These are phyloP conservation scores for Galerucella pusilla DNA, from an alignment of 2,888 invertebrate species.

Conservation along the genomic window DNA sequence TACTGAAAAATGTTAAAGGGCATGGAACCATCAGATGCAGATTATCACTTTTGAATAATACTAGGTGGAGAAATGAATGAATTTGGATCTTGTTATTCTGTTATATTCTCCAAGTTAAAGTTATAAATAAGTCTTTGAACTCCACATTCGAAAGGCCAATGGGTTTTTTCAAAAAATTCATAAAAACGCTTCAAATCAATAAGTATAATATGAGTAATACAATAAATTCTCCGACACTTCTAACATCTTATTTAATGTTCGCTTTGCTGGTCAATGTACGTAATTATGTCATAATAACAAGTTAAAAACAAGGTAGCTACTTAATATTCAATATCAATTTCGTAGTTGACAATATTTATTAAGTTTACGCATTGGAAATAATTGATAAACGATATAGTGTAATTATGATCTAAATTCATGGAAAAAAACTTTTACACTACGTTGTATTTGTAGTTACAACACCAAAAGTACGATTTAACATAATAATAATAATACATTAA, in stretches of 20 bases:
- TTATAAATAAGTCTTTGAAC: too few relatives aligned
- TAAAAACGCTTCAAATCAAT: too few relatives aligned
- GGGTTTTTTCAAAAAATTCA: too few relatives aligned
- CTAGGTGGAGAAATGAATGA: too few relatives aligned
- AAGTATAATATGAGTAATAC: background rate
- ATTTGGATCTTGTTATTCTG: too few relatives aligned
- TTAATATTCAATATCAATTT: conserved; percentile 4
- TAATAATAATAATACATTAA: background rate
- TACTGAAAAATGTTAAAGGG: too few relatives aligned
- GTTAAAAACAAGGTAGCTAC: conserved; percentile 1
- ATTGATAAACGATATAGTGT: background rate
- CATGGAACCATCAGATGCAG: too few relatives aligned
- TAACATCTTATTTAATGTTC: background rate
- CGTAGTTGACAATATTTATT: background rate
- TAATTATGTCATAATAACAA: background rate
- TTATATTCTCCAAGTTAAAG: too few relatives aligned
- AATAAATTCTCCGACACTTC: background rate
- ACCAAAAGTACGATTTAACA: background rate
- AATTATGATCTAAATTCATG: conserved; percentile 4
- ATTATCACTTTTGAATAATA: too few relatives aligned
- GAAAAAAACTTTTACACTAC: background rate
- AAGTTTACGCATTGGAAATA: background rate
- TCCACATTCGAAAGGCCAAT: too few relatives aligned
- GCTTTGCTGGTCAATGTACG: conserved; percentile 1
- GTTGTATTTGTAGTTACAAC: background rate